Evolutionary conservation across 2,113 vertebrate genomes (phyloP), one percentile per base, ranked within the genome.

Genomic region (Hylia prasina): DNA sequence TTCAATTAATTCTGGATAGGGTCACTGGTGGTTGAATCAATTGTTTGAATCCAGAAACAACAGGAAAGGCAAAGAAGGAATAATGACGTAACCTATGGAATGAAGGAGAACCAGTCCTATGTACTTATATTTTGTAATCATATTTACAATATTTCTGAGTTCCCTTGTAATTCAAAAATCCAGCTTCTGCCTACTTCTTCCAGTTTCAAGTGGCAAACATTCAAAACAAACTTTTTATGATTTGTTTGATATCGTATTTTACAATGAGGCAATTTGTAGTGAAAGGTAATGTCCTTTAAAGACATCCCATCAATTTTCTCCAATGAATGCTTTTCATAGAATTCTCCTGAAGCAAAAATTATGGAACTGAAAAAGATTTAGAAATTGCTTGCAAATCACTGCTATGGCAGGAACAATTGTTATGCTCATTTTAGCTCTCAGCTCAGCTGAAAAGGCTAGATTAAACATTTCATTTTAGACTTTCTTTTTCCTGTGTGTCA

Each of bases 1-100:
- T 96, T 96, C 79, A 90, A 4, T 87, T 90, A 95, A 93, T 79
- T 89, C 75, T 90, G 76, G 68, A 83, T 88, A 85, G 92, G 88
- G 75, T 95, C 87, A 87, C 45, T 87, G 61, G 21, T 93, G 69
- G 37, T 76, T 89, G 86, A 94, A 92, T 93, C 82, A 71, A 90
- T 87, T 75, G 28, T 79, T 75, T 65, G 53, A 86, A 57, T 94
- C 65, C 65, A 84, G 82, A 93, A 83, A 82, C 33, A 92, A 87
- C 54, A 66, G 72, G 58, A 85, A 91, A 85, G 47, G 30, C 63
- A 96, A 72, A 76, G 79, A 77, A 88, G 37, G 56, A 94, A 60
- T 56, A 87, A 83, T 60, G 19, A 40, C 31, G 75, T 68, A 92
- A 71, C 18, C 21, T 50, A 6, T 3, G 20, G 50, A 89, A 51